Conservation (phyloP, 2,113 vertebrate genomes). For the Otolemur garnettii region DNA sequence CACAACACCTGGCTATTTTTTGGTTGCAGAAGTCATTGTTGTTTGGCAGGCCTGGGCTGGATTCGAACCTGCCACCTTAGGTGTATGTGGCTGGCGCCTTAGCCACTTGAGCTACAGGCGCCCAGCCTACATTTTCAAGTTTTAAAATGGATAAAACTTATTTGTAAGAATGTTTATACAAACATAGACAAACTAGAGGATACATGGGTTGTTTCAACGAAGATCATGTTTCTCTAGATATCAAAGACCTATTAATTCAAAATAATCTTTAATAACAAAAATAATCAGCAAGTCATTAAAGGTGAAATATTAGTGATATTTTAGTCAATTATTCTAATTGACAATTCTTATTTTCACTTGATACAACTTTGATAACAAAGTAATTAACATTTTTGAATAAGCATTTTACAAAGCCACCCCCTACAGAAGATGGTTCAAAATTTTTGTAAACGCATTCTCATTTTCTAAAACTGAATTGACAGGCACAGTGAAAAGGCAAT, state of each 20-base stretch:
- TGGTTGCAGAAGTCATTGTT: too few species aligned
- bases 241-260: neutral
- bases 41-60: too few species aligned
- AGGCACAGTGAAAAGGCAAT: neutral
- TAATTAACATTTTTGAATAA: neutral
- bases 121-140: neutral
- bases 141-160: constrained; percentile 26
- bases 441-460: neutral
- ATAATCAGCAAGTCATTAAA: neutral
- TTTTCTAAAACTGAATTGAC: neutral
- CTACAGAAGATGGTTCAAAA: neutral
- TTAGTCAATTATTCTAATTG: constrained; percentile 18
- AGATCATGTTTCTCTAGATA: neutral
- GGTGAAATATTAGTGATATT: neutral
- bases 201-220: neutral
- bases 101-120: too few species aligned
- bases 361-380: neutral
- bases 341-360: neutral
- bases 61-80: too few species aligned
- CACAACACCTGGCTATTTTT: too few species aligned
- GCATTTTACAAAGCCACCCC: neutral
- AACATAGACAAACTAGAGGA: neutral
- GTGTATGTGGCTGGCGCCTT: too few species aligned
- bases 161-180: neutral
- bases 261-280: neutral